Evolutionary conservation across 2,888 invertebrate species (phyloP).

Genomic region (Diaphora mendica): DNA sequence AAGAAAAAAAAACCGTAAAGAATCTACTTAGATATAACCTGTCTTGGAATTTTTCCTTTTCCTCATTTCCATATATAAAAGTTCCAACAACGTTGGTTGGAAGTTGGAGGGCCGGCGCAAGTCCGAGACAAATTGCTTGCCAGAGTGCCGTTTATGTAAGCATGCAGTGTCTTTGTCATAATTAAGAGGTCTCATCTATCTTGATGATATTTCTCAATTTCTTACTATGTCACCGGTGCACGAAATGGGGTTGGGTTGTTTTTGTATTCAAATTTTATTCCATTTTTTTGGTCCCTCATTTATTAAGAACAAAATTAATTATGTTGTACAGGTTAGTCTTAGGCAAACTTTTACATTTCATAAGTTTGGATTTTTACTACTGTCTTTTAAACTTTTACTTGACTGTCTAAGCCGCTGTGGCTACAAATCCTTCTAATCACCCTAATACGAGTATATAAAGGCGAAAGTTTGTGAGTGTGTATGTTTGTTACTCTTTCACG

Average conservation of each 20-base stretch:
- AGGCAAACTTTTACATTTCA: not conserved
- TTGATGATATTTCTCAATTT: conserved; percentile 52
- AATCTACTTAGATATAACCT: conserved; percentile 28
- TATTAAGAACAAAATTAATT: not conserved
- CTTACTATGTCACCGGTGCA: conserved; percentile 20
- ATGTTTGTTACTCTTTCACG: too few species aligned
- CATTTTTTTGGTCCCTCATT: not conserved
- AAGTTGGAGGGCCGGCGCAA: conserved; percentile 8
- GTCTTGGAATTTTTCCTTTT: conserved; percentile 28
- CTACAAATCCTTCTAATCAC: too few species aligned
- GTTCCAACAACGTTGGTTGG: conserved; percentile 18
- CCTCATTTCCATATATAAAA: conserved; percentile 29
- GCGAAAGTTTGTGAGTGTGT: too few species aligned
- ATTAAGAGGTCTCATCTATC: conserved; percentile 57
- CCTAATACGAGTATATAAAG: too few species aligned
- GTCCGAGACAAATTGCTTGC: conserved; percentile 35
- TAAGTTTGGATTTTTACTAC: too few species aligned
- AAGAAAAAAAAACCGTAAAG: conserved; percentile 9
- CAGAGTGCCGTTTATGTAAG: conserved; percentile 42
- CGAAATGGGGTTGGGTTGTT: not conserved
- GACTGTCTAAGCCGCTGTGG: too few species aligned
- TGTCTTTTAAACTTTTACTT: too few species aligned
- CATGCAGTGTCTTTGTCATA: conserved; percentile 52
- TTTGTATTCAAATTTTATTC: not conserved
- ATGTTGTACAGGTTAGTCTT: not conserved